Evolutionary conservation across 2,113 vertebrate genomes (phyloP).

Genomic region (Lathamus discolor): DNA sequence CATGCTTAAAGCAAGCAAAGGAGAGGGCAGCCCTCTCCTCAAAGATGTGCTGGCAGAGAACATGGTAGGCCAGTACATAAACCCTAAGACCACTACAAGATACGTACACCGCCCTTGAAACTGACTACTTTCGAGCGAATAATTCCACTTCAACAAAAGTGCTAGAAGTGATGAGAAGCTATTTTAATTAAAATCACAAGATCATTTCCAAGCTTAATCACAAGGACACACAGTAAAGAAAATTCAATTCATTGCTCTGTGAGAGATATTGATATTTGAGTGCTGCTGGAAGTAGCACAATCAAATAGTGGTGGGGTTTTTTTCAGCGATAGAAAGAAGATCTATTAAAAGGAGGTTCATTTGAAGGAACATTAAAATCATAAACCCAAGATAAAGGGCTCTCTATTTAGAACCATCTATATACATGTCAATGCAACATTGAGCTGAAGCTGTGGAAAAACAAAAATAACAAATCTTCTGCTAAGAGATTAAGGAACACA

Average conservation of each 20-base stretch:
- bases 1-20: not conserved
- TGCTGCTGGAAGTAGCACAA: not conserved
- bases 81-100: not conserved
- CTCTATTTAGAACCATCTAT: not conserved
- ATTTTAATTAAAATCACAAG: not conserved
- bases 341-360: not conserved
- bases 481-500: not conserved
- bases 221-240: not conserved
- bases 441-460: not conserved
- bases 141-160: not conserved
- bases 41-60: not conserved
- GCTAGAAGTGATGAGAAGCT: not conserved
- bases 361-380: not conserved
- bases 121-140: not conserved
- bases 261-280: not conserved
- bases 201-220: not conserved
- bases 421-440: not conserved
- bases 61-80: not conserved
- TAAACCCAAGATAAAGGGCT: not conserved
- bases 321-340: not conserved
- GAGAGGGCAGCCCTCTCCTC: not conserved
- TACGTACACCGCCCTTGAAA: not conserved
- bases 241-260: not conserved
- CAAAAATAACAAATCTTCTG: not conserved
- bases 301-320: not conserved